Evolutionary conservation across 2,113 vertebrate genomes (phyloP).

Genomic region (Anas platyrhynchos): DNA sequence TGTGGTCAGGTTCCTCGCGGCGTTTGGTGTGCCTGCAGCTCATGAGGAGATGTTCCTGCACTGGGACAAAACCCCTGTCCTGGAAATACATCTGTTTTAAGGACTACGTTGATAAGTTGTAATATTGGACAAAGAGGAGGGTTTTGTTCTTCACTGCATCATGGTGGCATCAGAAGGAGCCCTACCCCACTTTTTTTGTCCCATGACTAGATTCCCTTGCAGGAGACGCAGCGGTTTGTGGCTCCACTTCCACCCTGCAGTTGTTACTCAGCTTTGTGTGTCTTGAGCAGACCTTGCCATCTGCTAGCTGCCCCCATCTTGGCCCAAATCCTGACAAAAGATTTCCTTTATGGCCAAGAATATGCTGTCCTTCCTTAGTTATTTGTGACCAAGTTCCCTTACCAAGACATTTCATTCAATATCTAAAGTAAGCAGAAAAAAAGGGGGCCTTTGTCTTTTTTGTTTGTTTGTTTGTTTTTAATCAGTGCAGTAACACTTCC

Average conservation of each 20-base stretch:
- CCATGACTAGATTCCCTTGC: not conserved
- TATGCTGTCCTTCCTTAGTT: not conserved
- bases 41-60: not conserved
- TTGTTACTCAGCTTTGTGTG: not conserved
- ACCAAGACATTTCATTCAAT: not conserved
- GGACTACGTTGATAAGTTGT: not conserved
- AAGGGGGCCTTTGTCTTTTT: not conserved
- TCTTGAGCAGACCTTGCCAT: not conserved
- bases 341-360: not conserved
- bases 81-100: not conserved
- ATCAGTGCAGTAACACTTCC: not conserved
- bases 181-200: not conserved
- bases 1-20: not conserved
- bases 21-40: not conserved
- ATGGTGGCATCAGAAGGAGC: not conserved
- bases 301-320: not conserved
- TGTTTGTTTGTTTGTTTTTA: not conserved
- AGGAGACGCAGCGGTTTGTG: not conserved
- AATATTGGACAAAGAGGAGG: not conserved
- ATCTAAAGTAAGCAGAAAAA: constrained; percentile 30
- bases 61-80: not conserved
- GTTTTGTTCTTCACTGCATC: not conserved
- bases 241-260: not conserved
- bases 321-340: not conserved
- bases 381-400: not conserved